Conservation (phyloP, 1,140 invertebrate genomes). For the Contarinia nasturtii region DNA sequence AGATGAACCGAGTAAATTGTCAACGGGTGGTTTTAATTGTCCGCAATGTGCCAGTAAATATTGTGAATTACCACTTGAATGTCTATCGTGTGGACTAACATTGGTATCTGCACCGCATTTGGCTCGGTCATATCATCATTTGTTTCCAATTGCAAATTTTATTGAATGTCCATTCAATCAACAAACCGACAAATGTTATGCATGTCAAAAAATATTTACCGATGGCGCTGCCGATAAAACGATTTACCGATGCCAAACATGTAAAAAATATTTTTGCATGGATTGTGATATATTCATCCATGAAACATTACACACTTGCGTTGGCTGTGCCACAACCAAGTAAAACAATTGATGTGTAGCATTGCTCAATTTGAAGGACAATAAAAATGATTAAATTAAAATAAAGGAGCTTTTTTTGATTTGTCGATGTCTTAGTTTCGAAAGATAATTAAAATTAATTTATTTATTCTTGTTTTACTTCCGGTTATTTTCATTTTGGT, state of each 20-base stretch:
- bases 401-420: background rate
- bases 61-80: constrained; percentile 94
- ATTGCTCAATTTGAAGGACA: background rate
- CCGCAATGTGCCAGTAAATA: constrained; percentile 94
- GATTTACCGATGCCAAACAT: constrained; percentile 64
- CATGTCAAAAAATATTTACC: constrained; percentile 45
- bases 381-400: background rate
- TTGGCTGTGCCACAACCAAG: constrained; percentile 54
- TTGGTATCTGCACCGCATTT: constrained; percentile 95
- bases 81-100: constrained; percentile 82
- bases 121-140: constrained; percentile 89
- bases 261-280: constrained; percentile 65
- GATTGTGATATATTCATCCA: constrained; percentile 93
- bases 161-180: constrained; percentile 41
- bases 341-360: too few species aligned
- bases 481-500: too few species aligned
- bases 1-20: constrained; percentile 40
- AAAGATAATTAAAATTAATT: too few species aligned
- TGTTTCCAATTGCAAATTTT: constrained; percentile 80
- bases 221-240: constrained; percentile 41
- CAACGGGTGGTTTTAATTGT: constrained; percentile 74
- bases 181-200: constrained; percentile 40
- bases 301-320: constrained; percentile 82
- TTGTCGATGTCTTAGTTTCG: too few species aligned
- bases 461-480: too few species aligned